Evolutionary conservation across 64 coral and sea anemone genomes (phyloP).

Genomic region (Stylophora pistillata): DNA sequence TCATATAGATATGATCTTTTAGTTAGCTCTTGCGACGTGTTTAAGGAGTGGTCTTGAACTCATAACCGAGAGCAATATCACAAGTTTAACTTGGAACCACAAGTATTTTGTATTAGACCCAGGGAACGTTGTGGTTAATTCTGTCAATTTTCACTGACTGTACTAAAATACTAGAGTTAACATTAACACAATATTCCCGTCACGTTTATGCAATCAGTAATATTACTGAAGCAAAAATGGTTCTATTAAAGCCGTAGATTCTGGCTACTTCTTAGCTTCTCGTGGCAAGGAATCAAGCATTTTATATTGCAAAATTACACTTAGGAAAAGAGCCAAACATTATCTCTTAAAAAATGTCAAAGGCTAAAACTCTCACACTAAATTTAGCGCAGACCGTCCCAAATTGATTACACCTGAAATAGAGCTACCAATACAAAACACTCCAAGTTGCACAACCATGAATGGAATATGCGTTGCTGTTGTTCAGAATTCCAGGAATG

Average conservation of each 20-base stretch:
- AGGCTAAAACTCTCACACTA: background rate
- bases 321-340: too few species aligned
- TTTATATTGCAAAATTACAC: too few species aligned
- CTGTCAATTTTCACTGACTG: background rate
- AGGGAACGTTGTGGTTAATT: slow-evolving; percentile 18
- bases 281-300: too few species aligned
- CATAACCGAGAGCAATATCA: slow-evolving; percentile 5
- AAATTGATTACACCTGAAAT: slow-evolving; percentile 3
- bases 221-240: background rate
- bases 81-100: slow-evolving; percentile 15
- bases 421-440: slow-evolving; percentile 3
- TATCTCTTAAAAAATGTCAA: background rate
- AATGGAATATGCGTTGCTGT: too few species aligned
- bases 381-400: background rate
- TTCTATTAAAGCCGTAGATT: background rate
- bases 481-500: too few species aligned
- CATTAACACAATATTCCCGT: background rate
- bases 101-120: slow-evolving; percentile 33
- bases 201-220: background rate
- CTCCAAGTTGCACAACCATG: background rate
- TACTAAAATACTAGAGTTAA: background rate
- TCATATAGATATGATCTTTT: background rate
- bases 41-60: background rate
- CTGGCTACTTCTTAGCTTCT: background rate
- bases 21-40: background rate